Evolutionary conservation across 2,888 invertebrate genomes (phyloP).

Genomic region (Poecilobothrus nobilitatus): DNA sequence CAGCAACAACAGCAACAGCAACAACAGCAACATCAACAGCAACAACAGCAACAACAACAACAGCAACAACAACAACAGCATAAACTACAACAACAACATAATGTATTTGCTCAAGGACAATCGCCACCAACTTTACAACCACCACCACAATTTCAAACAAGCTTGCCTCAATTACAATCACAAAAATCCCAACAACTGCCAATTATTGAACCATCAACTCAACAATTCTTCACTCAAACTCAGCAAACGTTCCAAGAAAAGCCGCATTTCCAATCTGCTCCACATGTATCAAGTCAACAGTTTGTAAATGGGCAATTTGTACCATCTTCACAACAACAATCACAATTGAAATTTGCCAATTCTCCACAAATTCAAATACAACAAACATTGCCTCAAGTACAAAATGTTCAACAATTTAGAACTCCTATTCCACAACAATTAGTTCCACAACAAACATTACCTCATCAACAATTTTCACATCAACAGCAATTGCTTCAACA

Average conservation of each 20-base stretch:
- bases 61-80: conserved; percentile 25
- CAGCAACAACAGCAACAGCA: conserved; percentile 26
- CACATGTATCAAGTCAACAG: neutral
- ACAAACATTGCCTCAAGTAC: conserved; percentile 23
- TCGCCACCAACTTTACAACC: conserved; percentile 16
- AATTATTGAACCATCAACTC: neutral
- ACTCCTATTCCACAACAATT: conserved; percentile 22
- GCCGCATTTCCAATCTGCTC: neutral
- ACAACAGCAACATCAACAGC: conserved; percentile 28
- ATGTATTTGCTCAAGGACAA: conserved; percentile 19
- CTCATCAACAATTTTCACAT: conserved; percentile 21
- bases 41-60: conserved; percentile 19
- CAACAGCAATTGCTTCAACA: conserved; percentile 19
- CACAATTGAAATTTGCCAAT: neutral
- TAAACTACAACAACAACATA: conserved; percentile 23
- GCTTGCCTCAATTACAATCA: conserved; percentile 26
- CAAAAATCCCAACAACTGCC: conserved; percentile 23
- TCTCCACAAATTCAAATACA: conserved; percentile 21
- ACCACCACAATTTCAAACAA: conserved; percentile 11
- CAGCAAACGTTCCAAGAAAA: conserved; percentile 10
- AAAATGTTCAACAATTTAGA: conserved; percentile 17
- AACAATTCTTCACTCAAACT: conserved; percentile 15
- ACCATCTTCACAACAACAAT: conserved; percentile 10
- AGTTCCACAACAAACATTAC: conserved; percentile 18
- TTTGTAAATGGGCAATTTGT: neutral